phyloP scores from a whole-genome alignment of 2,888 invertebrate genomes.

The Ernsta delagoae region DNA sequence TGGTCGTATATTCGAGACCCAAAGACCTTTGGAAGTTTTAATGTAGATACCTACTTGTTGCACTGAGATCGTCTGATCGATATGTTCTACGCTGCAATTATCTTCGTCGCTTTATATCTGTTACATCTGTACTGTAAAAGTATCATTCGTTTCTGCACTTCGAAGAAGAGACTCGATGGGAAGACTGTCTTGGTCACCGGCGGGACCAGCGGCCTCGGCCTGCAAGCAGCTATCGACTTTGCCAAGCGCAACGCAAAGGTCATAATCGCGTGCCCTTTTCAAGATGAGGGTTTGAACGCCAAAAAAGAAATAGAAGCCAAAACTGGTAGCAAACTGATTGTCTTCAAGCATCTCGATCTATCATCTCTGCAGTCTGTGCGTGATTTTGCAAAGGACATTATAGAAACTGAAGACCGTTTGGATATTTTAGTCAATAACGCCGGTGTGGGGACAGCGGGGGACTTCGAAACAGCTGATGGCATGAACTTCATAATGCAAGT shows the following conservation, averaged over 20 bases:
- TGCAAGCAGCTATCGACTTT: conserved; percentile 62
- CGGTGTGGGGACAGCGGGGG: conserved; percentile 87
- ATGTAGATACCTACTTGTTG: no score
- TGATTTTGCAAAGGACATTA: conserved; percentile 42
- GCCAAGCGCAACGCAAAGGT: conserved; percentile 62
- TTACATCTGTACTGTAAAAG: conserved; percentile 43
- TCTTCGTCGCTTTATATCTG: conserved; percentile 2
- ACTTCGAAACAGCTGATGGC: conserved; percentile 88
- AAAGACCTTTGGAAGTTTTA: neutral
- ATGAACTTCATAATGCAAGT: conserved; percentile 94
- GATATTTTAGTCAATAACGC: conserved; percentile 95
- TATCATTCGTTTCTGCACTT: conserved; percentile 49
- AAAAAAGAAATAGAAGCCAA: conserved; percentile 85
- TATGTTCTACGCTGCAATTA: neutral
- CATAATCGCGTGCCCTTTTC: conserved; percentile 64
- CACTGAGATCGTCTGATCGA: neutral
- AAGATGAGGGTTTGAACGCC: conserved; percentile 57
- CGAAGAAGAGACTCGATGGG: conserved; percentile 51
- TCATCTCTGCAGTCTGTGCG: conserved; percentile 88
- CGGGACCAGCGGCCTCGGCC: conserved; percentile 66
- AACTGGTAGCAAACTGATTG: conserved; percentile 86
- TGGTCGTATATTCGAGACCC: no score
- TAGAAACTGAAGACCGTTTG: conserved; percentile 72
- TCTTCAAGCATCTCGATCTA: conserved; percentile 89
- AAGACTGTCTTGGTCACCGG: conserved; percentile 62